Evolutionary conservation across 64 coral and sea anemone species (phyloP), one percentile per base, ranked within the genome.

Genomic region (Stylophora pistillata): DNA sequence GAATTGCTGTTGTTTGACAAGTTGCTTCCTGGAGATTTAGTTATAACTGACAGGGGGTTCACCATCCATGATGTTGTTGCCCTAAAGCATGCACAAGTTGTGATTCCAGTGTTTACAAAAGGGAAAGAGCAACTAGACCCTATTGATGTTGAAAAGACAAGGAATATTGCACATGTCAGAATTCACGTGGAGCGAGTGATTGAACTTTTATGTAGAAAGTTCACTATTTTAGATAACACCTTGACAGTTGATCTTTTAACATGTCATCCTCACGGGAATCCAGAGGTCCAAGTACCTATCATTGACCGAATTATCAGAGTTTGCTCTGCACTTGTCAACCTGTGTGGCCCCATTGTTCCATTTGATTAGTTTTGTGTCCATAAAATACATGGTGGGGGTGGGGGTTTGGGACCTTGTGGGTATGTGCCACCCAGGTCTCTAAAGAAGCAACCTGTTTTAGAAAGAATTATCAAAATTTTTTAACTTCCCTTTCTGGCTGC

Each of bases 311-410:
- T 73, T 25, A 15, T 86, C 33, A 86, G 83, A 56, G 83, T 86
- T 41, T 86, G 83, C 71, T 86, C 83, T 74, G 85, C 47, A 74
- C 69, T 87, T 28, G 71, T 87, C 56, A 87, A 87, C n/a, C 85
- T 87, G 30, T 87, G 85, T 74, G 74, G 74, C 37, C 74, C 74
- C 74, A 76, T 76, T 76, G 74, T 76, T 15, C 74, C 74, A 76
- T 76, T 76, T 76, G 74, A 76, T 76, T 76, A 76, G 74, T 23
- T 53, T 55, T 9, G n/a, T 76, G 16, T 76, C 4, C n/a, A 21
- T 21, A 76, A 53, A 76, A 76, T 76, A 76, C 74, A 76, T 57
- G 56, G 56, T 57, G 56, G 56, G 56, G 56, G 6, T 10, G 7
- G 56, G 6, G 15, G 7, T 7, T 7, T 57, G 15, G 6, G 56